Conservation (phyloP, 2,888 invertebrate species). For the Loripinus fragilis region DNA sequence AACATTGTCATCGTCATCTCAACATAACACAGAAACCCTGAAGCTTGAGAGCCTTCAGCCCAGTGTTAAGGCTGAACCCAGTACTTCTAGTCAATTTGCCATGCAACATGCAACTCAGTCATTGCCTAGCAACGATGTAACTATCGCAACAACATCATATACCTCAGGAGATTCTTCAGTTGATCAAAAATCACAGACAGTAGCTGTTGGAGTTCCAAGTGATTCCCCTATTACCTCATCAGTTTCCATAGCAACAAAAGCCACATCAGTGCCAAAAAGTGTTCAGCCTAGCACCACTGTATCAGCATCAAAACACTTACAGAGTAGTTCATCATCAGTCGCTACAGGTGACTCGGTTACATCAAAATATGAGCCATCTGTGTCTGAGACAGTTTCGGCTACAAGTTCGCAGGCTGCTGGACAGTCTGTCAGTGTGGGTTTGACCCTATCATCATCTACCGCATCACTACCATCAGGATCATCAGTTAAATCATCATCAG, state of each 20-base stretch:
- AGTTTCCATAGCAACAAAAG: constrained; percentile 13
- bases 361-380: constrained; percentile 27
- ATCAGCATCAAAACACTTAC: constrained; percentile 1
- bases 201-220: background rate
- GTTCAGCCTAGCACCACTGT: background rate
- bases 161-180: constrained; percentile 11
- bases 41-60: constrained; percentile 16
- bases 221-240: background rate
- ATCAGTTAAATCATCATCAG: background rate
- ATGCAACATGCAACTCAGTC: constrained; percentile 60
- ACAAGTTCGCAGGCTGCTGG: constrained; percentile 17
- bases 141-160: constrained; percentile 50
- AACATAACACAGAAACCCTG: constrained; percentile 1
- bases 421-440: background rate
- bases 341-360: background rate
- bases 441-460: constrained; percentile 1
- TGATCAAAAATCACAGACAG: background rate
- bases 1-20: background rate
- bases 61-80: constrained; percentile 31
- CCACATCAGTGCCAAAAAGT: constrained; percentile 12
- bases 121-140: constrained; percentile 41
- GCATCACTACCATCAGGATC: background rate
- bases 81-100: constrained; percentile 50
- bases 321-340: background rate
- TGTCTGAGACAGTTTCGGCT: constrained; percentile 33